Percentiles rank a stretch among this genome's conserved stretches.
Conservation (phyloP, 2,888 invertebrate genomes). For the Dasypogon diadema region DNA sequence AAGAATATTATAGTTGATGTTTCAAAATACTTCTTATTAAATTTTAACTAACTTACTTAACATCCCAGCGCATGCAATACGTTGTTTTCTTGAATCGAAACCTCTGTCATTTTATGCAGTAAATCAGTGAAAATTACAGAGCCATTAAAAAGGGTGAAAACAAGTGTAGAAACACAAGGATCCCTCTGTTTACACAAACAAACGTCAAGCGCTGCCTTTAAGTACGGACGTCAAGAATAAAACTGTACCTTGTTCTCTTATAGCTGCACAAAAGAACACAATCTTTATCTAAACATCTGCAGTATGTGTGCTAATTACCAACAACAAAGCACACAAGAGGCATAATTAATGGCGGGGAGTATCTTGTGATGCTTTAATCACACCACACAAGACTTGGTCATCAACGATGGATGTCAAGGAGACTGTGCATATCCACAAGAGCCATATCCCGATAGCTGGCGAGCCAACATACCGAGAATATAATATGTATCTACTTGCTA, state of each 20-base stretch:
- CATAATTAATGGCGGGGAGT: constrained; percentile 33
- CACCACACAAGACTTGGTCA: constrained; percentile 21
- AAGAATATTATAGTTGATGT: too few species aligned
- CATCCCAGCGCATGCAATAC: too few species aligned
- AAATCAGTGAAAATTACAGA: too few species aligned
- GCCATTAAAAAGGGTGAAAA: too few species aligned
- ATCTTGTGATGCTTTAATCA: constrained; percentile 13
- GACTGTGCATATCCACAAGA: neutral
- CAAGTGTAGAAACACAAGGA: too few species aligned
- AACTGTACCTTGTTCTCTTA: neutral
- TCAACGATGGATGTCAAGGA: constrained; percentile 22
- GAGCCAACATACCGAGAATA: neutral
- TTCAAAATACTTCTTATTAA: too few species aligned
- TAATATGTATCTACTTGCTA: neutral
- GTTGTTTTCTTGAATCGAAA: too few species aligned
- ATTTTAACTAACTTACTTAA: too few species aligned
- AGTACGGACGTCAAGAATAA: neutral
- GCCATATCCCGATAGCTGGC: neutral
- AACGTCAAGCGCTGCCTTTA: too few species aligned
- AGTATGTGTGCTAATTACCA: constrained; percentile 38
- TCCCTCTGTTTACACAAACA: too few species aligned
- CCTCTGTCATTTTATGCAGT: too few species aligned
- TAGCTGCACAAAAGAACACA: neutral
- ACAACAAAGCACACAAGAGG: constrained; percentile 37
- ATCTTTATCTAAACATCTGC: neutral